A percentile compares a stretch with the other conserved stretches of the same genome.
Conservation (phyloP, 2,888 invertebrate genomes). For the Phragmatobia fuliginosa region DNA sequence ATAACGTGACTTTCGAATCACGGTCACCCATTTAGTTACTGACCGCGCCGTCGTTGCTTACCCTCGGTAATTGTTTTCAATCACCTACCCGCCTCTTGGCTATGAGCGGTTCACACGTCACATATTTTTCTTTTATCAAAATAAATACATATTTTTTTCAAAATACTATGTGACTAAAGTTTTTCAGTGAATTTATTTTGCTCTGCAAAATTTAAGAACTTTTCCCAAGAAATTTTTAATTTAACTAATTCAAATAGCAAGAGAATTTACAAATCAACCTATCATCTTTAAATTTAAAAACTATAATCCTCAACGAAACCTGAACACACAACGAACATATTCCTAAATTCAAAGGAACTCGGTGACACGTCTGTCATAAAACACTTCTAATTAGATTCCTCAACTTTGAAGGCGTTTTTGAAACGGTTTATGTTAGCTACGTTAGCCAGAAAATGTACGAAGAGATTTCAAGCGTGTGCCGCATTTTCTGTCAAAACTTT, state of each 20-base stretch:
- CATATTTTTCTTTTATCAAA: no score
- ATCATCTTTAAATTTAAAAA: constrained; percentile 25
- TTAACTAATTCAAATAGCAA: constrained; percentile 35
- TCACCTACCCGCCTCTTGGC: no score
- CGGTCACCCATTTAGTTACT: no score
- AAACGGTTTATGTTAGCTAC: constrained; percentile 45
- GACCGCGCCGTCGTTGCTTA: no score
- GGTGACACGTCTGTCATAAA: constrained; percentile 53
- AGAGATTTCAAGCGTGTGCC: constrained; percentile 40
- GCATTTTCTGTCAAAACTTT: constrained; percentile 33
- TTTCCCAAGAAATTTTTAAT: constrained; percentile 26
- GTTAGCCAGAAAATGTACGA: constrained; percentile 54
- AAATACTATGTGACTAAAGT: no score
- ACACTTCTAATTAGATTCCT: constrained; percentile 40
- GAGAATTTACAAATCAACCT: constrained; percentile 31
- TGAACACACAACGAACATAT: constrained; percentile 35
- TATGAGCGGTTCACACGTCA: no score
- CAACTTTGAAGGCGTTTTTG: constrained; percentile 27
- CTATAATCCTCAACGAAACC: constrained; percentile 28
- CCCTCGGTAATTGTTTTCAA: no score
- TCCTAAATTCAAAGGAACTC: constrained; percentile 35
- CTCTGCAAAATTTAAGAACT: no score
- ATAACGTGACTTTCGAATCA: no score
- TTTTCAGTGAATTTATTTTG: no score
- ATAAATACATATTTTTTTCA: no score